Evolutionary conservation across 2,797 vertebrate genomes (phyloP), one percentile per base, ranked within the genome.

Genomic region (Orestias chungarensis): DNA sequence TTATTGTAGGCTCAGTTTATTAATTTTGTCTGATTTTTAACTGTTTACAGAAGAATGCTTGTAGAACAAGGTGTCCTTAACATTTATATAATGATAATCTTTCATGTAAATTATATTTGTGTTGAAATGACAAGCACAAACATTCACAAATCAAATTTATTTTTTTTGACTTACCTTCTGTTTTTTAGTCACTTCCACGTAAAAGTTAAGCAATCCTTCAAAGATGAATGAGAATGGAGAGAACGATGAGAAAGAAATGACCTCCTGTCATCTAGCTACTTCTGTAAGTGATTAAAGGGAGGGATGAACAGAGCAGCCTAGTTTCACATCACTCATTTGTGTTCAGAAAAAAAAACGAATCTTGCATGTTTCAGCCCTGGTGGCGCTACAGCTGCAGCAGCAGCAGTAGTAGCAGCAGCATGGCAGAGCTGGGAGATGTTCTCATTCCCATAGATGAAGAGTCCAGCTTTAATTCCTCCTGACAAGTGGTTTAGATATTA

Each of bases 381-480:
- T 44, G 52, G 25, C 11, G 73, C 80, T 68, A 83, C 40, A 23
- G 72, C 42, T n/a, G n/a, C n/a, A n/a, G n/a, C n/a, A 59, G 82
- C 54, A n/a, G 71, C 42, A 59, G 81, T 79, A 80, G 59, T 1
- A n/a, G 71, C 42, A 62, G 81, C 81, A 79, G 62, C 2, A 27
- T 52, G 33, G 77, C 79, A 82, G 86, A 25, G 75, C 84, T 61
- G 12, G 10, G 68, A 75, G 78, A 78, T 80, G 81, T 73, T 84
- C 86, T 73, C 86, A 82, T 88, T 86, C 84, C 87, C 78, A 73
- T 7, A 47, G 61, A 82, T 82, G 76, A 83, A 70, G 71, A 25
- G 73, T 88, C 83, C 81, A 61, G 71, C 82, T 84, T 73, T 70
- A 66, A 87, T 72, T 83, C 85, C 74, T 80, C 86, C 73, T 79